Evolutionary conservation across 1,140 invertebrate genomes (phyloP), one percentile per base, ranked within the genome.

Genomic region (Panulirus ornatus): DNA sequence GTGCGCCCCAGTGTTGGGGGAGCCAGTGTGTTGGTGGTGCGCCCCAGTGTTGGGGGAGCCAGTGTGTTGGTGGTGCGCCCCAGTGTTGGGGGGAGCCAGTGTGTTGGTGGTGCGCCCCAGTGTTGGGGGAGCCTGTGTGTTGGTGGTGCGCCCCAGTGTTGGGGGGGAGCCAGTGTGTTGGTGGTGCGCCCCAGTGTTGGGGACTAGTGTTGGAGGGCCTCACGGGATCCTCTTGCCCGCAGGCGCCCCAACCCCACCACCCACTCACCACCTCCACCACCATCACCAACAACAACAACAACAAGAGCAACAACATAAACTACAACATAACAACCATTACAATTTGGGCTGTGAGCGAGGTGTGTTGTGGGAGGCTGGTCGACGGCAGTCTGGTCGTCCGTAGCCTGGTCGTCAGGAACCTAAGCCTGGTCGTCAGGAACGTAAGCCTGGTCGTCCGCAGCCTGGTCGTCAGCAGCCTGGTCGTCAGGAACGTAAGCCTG

Each of bases 91-190:
- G n/a, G n/a, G n/a, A n/a, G n/a, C n/a, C 19, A 34, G 27, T 19
- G 30, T 34, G 71, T 30, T 38, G 71, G 71, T 27, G 27, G 71
- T 75, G 71, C n/a, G n/a, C n/a, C n/a, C n/a, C n/a, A n/a, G n/a
- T 75, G 71, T 30, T 30, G 58, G 30, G 71, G 16, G 38, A 22
- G 16, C 42, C 36, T 44, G 75, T 16, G 16, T 9, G 75, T 38
- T n/a, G 36, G 16, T 78, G 42, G 16, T 38, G 44, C 14, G n/a
- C n/a, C n/a, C n/a, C n/a, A n/a, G n/a, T n/a, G 38, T 27, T 38
- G 71, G 27, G 73, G 40, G 34, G 73, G 73, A 6, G 73, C 8
- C 9, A 36, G 73, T 76, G 73, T 78, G 75, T 40, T 78, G 30
- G 9, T 66, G 27, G 66, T 71, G 70, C 30, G 19, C 30, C 14